Evolutionary conservation across 2,888 invertebrate species (phyloP).

Genomic region (Cephus rjabovi): DNA sequence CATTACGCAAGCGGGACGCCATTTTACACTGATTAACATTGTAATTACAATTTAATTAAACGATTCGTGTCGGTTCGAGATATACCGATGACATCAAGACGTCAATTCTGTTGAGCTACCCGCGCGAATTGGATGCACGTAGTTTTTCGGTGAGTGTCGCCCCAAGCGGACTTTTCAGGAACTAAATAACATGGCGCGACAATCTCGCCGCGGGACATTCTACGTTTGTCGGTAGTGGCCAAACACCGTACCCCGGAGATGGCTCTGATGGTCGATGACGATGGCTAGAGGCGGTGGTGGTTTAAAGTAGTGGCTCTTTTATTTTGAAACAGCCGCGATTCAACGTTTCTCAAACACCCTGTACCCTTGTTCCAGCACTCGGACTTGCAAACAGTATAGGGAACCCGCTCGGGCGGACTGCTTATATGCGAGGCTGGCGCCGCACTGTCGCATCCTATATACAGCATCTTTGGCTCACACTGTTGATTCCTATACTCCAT

Average conservation of each 20-base stretch:
- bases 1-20: not conserved
- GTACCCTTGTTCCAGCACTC: slow-evolving; percentile 7
- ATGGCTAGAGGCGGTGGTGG: not conserved
- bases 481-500: not conserved
- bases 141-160: not conserved
- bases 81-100: not conserved
- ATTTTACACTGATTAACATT: not conserved
- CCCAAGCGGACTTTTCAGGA: not conserved
- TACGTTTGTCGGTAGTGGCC: not conserved
- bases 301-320: not conserved
- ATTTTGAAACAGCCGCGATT: not conserved
- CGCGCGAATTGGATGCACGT: not conserved
- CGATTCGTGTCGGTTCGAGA: not conserved
- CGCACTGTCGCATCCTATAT: slow-evolving; percentile 57
- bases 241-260: not conserved
- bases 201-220: not conserved
- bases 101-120: not conserved
- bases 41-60: not conserved
- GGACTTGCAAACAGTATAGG: slow-evolving; percentile 19
- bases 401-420: slow-evolving; percentile 22
- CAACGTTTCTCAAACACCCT: slow-evolving; percentile 5
- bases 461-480: slow-evolving; percentile 33
- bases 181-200: not conserved
- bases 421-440: slow-evolving; percentile 43
- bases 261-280: not conserved